A percentile compares a stretch with the other conserved stretches of the same genome.
These are phyloP conservation scores for Eufriesea mexicana DNA, from an alignment of 1,140 invertebrate species.

Conservation along the genomic window DNA sequence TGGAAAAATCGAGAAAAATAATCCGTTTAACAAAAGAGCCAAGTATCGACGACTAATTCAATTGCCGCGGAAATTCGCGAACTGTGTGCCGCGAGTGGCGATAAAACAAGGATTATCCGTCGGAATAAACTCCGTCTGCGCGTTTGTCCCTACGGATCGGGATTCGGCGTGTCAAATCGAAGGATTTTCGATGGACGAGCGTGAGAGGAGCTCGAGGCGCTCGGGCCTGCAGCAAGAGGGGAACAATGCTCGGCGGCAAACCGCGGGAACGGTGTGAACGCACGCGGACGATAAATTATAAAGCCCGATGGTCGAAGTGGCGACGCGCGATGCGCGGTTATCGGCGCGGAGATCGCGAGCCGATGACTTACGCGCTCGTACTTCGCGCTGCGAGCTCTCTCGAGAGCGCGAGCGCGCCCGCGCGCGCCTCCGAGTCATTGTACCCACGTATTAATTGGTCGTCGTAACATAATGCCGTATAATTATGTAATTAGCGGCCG, in stretches of 20 bases:
- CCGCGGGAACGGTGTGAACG: constrained; percentile 74
- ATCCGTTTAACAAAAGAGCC: too few relatives aligned
- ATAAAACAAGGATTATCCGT: too few relatives aligned
- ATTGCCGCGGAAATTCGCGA: too few relatives aligned
- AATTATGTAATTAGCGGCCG: constrained; percentile 81
- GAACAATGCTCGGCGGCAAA: constrained; percentile 38
- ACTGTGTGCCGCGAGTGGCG: too few relatives aligned
- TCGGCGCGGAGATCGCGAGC: constrained; percentile 48
- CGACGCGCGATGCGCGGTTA: constrained; percentile 62
- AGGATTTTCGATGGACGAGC: too few relatives aligned
- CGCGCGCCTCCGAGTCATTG: constrained; percentile 66
- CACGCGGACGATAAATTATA: constrained; percentile 79
- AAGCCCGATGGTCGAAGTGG: constrained; percentile 67
- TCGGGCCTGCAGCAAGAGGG: background rate
- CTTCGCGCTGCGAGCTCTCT: too few relatives aligned
- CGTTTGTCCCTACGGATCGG: too few relatives aligned
- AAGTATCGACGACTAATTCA: too few relatives aligned
- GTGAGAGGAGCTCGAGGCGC: background rate
- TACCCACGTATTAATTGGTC: constrained; percentile 77
- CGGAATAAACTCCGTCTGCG: too few relatives aligned
- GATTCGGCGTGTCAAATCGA: too few relatives aligned
- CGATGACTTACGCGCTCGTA: constrained; percentile 49
- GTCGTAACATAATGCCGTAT: constrained; percentile 78
- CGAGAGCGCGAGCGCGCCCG: background rate
- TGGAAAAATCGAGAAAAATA: too few relatives aligned